These are phyloP conservation scores for Crocuta crocuta DNA, from an alignment of 2,113 vertebrate genomes.

Conservation along the genomic window DNA sequence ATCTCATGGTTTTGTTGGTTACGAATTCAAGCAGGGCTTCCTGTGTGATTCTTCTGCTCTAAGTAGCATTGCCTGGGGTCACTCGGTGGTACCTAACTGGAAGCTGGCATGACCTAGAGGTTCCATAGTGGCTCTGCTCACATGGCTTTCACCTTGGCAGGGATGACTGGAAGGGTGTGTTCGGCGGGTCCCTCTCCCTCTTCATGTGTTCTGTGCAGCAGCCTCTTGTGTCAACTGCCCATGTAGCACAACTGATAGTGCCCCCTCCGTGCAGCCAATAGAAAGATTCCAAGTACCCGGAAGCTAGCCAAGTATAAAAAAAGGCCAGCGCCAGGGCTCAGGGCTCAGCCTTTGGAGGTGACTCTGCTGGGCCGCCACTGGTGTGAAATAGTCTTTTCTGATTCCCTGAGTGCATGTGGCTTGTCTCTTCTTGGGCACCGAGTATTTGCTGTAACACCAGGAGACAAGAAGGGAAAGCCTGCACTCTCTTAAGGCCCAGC, in stretches of 20 bases:
- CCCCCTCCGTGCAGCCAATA: too few species aligned
- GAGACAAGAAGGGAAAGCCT: not conserved
- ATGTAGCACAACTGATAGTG: too few species aligned
- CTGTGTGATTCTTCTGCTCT: not conserved
- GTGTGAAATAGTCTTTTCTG: too few species aligned
- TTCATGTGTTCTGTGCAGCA: not conserved
- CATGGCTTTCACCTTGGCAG: not conserved
- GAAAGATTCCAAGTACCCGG: too few species aligned
- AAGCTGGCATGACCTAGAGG: not conserved
- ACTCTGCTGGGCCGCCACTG: too few species aligned
- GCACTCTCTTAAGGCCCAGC: not conserved
- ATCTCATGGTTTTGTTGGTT: not conserved
- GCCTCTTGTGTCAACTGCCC: too few species aligned
- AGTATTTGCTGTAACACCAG: not conserved
- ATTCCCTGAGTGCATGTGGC: too few species aligned
- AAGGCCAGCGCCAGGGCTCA: too few species aligned
- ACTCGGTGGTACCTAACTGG: not conserved
- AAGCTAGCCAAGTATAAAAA: too few species aligned
- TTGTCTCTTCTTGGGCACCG: too few species aligned
- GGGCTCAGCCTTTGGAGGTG: too few species aligned
- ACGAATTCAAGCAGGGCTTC: not conserved
- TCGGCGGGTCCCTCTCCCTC: not conserved
- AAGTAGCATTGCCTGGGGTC: not conserved
- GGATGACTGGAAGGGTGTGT: not conserved
- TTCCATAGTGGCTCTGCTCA: not conserved